Evolutionary conservation across 92 coral and sea anemone genomes (phyloP), one percentile per base, ranked within the genome.

Genomic region (Desmophyllum pertusum): DNA sequence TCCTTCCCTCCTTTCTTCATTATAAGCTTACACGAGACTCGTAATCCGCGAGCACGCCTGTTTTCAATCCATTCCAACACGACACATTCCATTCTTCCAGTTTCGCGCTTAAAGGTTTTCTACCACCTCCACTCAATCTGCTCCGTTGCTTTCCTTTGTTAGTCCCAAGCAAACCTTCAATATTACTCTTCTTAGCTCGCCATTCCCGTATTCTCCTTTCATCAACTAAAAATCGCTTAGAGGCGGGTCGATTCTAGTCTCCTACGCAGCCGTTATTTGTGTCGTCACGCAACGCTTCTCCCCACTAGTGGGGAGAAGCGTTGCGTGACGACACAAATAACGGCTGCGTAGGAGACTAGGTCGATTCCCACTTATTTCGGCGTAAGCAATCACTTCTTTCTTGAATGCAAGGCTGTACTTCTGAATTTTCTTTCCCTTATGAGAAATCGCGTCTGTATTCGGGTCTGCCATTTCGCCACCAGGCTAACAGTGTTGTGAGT

Each of bases 1-100:
- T 87, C n/a, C n/a, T n/a, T n/a, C n/a, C n/a, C 90, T 61, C 90
- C 93, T 85, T 89, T 91, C 75, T 87, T 87, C 94, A 87, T 83
- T 51, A 80, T 91, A 69, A 87, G 89, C 84, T 88, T 91, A 75
- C 90, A 69, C 29, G 94, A 91, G 77, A 88, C 84, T 38, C 66
- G 84, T 65, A 88, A 59, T 41, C 89, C 77, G 63, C 70, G 80
- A 74, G 88, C 84, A 27, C 90, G 88, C 68, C 92, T 91, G 88
- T 83, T 85, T 43, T 88, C 85, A 63, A 91, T 88, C 95, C 95
- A 88, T 73, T 85, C 92, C 85, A 91, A 35, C 64, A 91, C 62
- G 76, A 91, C n/a, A n/a, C n/a, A n/a, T n/a, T n/a, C n/a, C n/a
- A 86, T 81, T 91, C 92, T 70, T 91, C 92, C 73, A 88, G 57